Evolutionary conservation across 2,888 invertebrate species (phyloP), one percentile per base, ranked within the genome.

Genomic region (Elegia similella): DNA sequence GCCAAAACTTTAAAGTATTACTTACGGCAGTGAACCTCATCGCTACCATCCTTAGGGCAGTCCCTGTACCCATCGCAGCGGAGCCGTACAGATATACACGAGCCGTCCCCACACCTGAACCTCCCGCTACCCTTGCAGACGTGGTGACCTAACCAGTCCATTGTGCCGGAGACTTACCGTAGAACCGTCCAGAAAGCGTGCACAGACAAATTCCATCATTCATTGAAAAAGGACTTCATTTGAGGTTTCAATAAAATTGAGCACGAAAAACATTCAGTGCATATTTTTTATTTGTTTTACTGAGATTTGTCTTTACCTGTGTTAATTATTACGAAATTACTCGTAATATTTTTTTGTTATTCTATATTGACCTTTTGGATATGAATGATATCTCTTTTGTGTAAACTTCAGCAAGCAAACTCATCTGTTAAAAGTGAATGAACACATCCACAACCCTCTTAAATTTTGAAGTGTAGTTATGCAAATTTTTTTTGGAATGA

Each of bases 21-120:
- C 94, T 85, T 93, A 94, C 94, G 93, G 80, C 94, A 94, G 60
- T 86, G 92, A 58, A 90, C 82, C 74, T 95, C 95, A 70, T 95
- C 95, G 55, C 92, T 92, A 34, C 92, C 92, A 80, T 94, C 95
- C 60, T 86, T 83, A 6, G 92, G 92, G 82, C 97, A 97, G 85
- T 97, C 95, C 74, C 92, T 92, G 70, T 92, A 93, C 60, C 95
- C 95, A 78, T 97, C 95, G 80, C 97, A 97, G 54, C 94, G 93
- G 64, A 93, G 87, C 48, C 92, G 82, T 64, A 93, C 91, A 47
- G 95, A 94, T 69, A 97, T 94, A 80, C 96, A 96, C 69, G 93
- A 92, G 54, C 95, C 95, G 80, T 96, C 95, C 59, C 88, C 91
- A 82, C 97, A 97, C 63, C 93, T 94, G 84, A 95, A 96, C 73